These are phyloP conservation scores for Octomys mimax DNA, from an alignment of 2,797 vertebrate species.

Conservation along the genomic window DNA sequence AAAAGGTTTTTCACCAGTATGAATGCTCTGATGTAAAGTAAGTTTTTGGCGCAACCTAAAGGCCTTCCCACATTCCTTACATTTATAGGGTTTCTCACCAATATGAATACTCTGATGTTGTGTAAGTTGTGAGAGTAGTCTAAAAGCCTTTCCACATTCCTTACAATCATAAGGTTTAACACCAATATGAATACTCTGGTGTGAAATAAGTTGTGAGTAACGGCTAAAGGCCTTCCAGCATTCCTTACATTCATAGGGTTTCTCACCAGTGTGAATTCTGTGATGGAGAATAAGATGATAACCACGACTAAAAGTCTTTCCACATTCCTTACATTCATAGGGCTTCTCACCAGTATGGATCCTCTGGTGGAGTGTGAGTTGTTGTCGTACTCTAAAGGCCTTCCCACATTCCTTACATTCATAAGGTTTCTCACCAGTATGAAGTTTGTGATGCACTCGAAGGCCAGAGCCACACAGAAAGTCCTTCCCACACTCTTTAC, in stretches of 20 bases:
- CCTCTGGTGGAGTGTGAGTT: conserved; percentile 81
- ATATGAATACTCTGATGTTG: conserved; percentile 81
- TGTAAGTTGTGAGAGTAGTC: conserved; percentile 76
- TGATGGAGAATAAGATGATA: conserved; percentile 83
- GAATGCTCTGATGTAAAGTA: conserved; percentile 85
- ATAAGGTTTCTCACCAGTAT: conserved; percentile 82
- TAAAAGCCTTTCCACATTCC: conserved; percentile 75
- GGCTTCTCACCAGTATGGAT: conserved; percentile 83
- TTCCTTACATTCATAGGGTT: conserved; percentile 75
- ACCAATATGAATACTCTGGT: conserved; percentile 77
- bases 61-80: conserved; percentile 85
- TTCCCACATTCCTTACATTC: conserved; percentile 81
- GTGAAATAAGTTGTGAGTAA: conserved; percentile 69
- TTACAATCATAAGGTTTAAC: conserved; percentile 79
- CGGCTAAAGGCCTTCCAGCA: conserved; percentile 78
- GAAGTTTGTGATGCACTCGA: conserved; percentile 77
- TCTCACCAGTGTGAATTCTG: conserved; percentile 70
- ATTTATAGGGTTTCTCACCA: conserved; percentile 84
- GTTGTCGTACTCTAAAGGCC: conserved; percentile 79
- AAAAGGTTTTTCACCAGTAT: conserved; percentile 85
- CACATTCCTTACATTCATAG: conserved; percentile 81
- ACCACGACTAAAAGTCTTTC: conserved; percentile 82
- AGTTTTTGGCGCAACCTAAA: conserved; percentile 84
- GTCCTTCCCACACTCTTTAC: conserved; percentile 79
- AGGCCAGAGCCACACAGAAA: conserved; percentile 81